phyloP scores from a whole-genome alignment of 2,888 invertebrate genomes.

The Tryphoninae sp. region DNA sequence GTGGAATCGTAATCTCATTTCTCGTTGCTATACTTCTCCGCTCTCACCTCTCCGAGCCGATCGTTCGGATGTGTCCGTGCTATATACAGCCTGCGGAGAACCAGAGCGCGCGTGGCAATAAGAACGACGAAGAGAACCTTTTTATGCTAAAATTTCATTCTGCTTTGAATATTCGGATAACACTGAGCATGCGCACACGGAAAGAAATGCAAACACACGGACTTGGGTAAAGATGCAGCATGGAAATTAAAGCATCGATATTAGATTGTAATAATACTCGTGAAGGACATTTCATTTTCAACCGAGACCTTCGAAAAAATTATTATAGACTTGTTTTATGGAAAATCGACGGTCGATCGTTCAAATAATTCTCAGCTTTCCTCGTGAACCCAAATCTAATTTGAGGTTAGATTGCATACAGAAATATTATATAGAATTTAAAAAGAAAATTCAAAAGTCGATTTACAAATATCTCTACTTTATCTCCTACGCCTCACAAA shows the following conservation, averaged over 20 bases:
- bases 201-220: not conserved
- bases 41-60: conserved; percentile 8
- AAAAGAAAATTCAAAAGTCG: too few species aligned
- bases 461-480: too few species aligned
- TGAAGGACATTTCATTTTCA: too few species aligned
- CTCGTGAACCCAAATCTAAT: not conserved
- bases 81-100: conserved; percentile 16
- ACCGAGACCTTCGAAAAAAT: too few species aligned
- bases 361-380: not conserved
- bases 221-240: not conserved
- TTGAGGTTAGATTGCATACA: too few species aligned
- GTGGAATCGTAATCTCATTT: conserved; percentile 67
- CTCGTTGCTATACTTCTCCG: conserved; percentile 29
- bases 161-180: not conserved
- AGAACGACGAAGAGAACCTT: not conserved
- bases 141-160: conserved; percentile 20
- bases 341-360: not conserved
- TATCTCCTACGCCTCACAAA: too few species aligned
- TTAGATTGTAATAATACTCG: too few species aligned
- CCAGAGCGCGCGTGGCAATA: conserved; percentile 26
- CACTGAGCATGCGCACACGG: not conserved
- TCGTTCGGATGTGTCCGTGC: not conserved
- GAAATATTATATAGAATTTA: too few species aligned
- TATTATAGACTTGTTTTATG: not conserved
- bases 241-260: not conserved